These are phyloP conservation scores for Bellardia bayeri DNA, from an alignment of 2,888 invertebrate species.

Conservation along the genomic window DNA sequence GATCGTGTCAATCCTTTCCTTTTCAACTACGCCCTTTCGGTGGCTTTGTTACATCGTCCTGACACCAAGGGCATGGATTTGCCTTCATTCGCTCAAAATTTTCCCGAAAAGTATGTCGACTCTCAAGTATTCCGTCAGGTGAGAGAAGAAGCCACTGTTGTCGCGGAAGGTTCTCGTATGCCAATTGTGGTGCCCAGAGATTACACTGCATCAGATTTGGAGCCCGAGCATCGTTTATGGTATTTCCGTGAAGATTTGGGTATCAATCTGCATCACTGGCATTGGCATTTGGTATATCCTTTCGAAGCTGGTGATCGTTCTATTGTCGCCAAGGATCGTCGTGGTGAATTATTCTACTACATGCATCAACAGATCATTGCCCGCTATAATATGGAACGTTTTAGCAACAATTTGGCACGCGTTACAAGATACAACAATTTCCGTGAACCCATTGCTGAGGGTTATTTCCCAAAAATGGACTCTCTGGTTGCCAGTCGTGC, in stretches of 20 bases:
- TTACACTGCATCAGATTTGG: constrained; percentile 90
- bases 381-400: constrained; percentile 91
- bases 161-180: constrained; percentile 87
- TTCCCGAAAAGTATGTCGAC: constrained; percentile 88
- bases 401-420: constrained; percentile 89
- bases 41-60: constrained; percentile 88
- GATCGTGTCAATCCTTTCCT: constrained; percentile 91
- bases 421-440: constrained; percentile 88
- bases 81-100: constrained; percentile 87
- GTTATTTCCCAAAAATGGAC: constrained; percentile 93
- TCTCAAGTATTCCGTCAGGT: constrained; percentile 86
- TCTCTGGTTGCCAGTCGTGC: constrained; percentile 90
- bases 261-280: constrained; percentile 86
- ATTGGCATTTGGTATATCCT: constrained; percentile 89
- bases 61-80: constrained; percentile 87
- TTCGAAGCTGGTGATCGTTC: constrained; percentile 87
- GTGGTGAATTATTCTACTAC: constrained; percentile 92
- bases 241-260: constrained; percentile 86
- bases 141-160: constrained; percentile 86
- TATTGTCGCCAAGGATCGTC: constrained; percentile 87
- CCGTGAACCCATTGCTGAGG: constrained; percentile 89
- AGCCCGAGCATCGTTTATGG: constrained; percentile 89
- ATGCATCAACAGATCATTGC: constrained; percentile 88
- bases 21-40: constrained; percentile 91
- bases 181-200: constrained; percentile 86